Conservation (phyloP, 1,140 invertebrate species). For the Drosophila mauritiana region DNA sequence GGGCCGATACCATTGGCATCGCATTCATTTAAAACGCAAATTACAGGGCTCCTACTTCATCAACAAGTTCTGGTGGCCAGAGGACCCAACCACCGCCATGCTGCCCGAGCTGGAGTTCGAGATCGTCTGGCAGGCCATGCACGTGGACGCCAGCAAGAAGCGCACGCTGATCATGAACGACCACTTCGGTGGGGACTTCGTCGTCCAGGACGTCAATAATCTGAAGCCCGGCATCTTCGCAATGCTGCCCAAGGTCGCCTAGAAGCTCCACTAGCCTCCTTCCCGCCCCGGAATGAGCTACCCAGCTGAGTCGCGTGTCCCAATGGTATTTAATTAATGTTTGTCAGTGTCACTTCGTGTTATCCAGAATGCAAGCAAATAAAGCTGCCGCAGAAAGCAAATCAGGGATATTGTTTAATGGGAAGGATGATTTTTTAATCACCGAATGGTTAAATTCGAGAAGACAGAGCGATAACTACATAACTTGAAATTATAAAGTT, state of each 20-base stretch:
- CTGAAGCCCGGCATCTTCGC: constrained; percentile 76
- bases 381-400: constrained; percentile 28
- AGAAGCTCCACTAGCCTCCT: not conserved
- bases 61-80: constrained; percentile 81
- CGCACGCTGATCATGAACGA: constrained; percentile 69
- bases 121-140: constrained; percentile 54
- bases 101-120: constrained; percentile 77
- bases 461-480: too few relatives aligned
- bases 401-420: too few relatives aligned
- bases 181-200: constrained; percentile 65
- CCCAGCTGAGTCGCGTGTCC: constrained; percentile 43
- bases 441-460: too few relatives aligned
- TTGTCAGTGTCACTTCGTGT: constrained; percentile 38
- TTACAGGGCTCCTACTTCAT: constrained; percentile 80
- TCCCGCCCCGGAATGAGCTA: not conserved
- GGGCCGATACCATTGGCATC: constrained; percentile 58
- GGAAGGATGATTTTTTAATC: too few relatives aligned
- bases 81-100: constrained; percentile 71
- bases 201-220: constrained; percentile 74
- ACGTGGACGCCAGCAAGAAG: constrained; percentile 69
- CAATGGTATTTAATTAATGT: constrained; percentile 59
- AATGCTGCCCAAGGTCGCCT: constrained; percentile 64
- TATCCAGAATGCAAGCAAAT: constrained; percentile 30
- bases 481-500: too few relatives aligned
- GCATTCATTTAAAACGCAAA: constrained; percentile 45